Percentiles rank a stretch among this genome's conserved stretches.
Evolutionary conservation across 2,888 invertebrate genomes (phyloP).

Genomic region (Bimastos eiseni): DNA sequence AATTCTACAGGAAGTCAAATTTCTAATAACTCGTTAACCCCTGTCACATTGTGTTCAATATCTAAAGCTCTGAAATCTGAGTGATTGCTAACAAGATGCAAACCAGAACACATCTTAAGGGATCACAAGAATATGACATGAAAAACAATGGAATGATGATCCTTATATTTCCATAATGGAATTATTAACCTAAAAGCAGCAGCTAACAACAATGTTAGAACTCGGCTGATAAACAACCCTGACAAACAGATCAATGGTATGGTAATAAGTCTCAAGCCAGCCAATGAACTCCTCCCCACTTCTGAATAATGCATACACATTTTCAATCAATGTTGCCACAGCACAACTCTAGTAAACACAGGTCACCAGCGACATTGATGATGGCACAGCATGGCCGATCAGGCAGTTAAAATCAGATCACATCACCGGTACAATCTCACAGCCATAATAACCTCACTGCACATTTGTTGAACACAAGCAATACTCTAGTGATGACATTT

Average conservation of each 20-base stretch:
- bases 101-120: too few species aligned
- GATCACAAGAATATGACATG: too few species aligned
- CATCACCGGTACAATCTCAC: neutral
- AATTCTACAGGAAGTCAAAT: too few species aligned
- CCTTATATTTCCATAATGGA: neutral
- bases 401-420: neutral
- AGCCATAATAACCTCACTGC: neutral
- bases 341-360: neutral
- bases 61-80: too few species aligned
- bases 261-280: neutral
- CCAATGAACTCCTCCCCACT: neutral
- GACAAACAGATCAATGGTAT: neutral
- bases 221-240: neutral
- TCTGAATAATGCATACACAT: neutral
- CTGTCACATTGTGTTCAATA: too few species aligned
- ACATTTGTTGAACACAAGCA: neutral
- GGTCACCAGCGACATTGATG: neutral
- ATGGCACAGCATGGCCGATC: neutral
- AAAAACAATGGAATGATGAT: too few species aligned
- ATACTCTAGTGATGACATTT: neutral
- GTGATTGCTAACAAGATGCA: too few species aligned
- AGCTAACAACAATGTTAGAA: neutral
- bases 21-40: too few species aligned
- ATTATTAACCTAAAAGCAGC: neutral
- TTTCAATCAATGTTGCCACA: neutral